Conservation (phyloP, 2,888 invertebrate genomes). For the Cremastobaeus sp. region DNA sequence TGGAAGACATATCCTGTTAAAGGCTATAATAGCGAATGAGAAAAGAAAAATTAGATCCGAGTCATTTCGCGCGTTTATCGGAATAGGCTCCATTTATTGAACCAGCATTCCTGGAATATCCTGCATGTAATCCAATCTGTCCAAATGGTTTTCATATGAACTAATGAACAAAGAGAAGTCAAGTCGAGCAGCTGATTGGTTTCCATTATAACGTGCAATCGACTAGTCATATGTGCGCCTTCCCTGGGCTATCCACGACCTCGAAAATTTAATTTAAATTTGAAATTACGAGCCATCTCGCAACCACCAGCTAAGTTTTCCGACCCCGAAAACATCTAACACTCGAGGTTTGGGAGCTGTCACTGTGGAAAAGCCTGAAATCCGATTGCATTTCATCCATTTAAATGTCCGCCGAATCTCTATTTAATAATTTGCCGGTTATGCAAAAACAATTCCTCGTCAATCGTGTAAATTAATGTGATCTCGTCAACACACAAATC, state of each 20-base stretch:
- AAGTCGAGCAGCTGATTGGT: conserved; percentile 46
- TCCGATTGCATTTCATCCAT: too few relatives aligned
- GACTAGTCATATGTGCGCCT: conserved; percentile 18
- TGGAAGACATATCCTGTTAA: too few relatives aligned
- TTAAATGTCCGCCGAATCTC: too few relatives aligned
- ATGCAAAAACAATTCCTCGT: too few relatives aligned
- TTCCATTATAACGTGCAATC: conserved; percentile 25
- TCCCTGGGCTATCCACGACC: background rate
- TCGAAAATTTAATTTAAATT: conserved; percentile 49
- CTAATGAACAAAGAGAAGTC: conserved; percentile 56
- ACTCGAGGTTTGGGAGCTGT: background rate
- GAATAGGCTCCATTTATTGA: conserved; percentile 42
- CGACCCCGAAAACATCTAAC: conserved; percentile 4
- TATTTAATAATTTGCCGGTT: too few relatives aligned
- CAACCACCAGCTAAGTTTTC: conserved; percentile 1
- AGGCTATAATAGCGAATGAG: background rate
- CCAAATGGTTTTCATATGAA: conserved; percentile 47
- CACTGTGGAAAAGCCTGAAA: too few relatives aligned
- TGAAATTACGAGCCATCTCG: conserved; percentile 6
- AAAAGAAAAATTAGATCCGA: conserved; percentile 5
- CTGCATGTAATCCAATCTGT: conserved; percentile 51
- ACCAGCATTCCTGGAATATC: conserved; percentile 44
- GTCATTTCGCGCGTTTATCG: conserved; percentile 41
- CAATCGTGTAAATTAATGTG: too few relatives aligned
- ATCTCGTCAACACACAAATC: too few relatives aligned